Evolutionary conservation across 2,113 vertebrate genomes (phyloP), one percentile per base, ranked within the genome.

Genomic region (Syngnathus typhle): DNA sequence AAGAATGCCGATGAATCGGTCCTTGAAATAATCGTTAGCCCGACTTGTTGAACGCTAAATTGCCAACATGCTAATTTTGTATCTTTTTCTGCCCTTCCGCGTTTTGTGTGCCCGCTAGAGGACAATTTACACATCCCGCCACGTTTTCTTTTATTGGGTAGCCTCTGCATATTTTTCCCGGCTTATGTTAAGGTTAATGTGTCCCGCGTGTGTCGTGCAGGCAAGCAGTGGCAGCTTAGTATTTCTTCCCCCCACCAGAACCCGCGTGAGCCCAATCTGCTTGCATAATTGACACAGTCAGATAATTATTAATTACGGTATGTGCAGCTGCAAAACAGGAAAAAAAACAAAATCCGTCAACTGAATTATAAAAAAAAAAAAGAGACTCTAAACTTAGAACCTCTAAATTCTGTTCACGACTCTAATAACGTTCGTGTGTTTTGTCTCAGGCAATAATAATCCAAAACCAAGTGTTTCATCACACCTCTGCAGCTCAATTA

Each of bases 401-500:
- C 27, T 32, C 27, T 32, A 32, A 32, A 32, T 32, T 32, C 27
- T 32, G 27, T 32, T 32, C 27, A 3, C 27, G 27, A 3, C 27
- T 32, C 3, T 32, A 32, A 27, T 3, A 27, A 27, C 27, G 27
- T 32, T 2, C 27, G 27, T 32, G 27, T 32, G 27, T 32, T 46
- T 2, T 43, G 8, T 43, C 41, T 11, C 41, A 43, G 41, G 41
- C 41, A 43, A 43, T 43, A 2, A 43, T 8, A 43, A 43, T 43
- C 11, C 8, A 43, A 43, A 10, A 2, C 8, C 7, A 39, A 8
- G 9, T 72, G 71, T 83, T 85, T 80, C 70, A 85, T 87, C 21
- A 49, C 75, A 78, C 71, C 74, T 86, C 68, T n/a, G 7, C 23
- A 46, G 49, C 75, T 76, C 78, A 74, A 77, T 80, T 74, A 76